Evolutionary conservation across 2,797 vertebrate species (phyloP), one percentile per base, ranked within the genome.

Genomic region (Crypturellus tataupa): DNA sequence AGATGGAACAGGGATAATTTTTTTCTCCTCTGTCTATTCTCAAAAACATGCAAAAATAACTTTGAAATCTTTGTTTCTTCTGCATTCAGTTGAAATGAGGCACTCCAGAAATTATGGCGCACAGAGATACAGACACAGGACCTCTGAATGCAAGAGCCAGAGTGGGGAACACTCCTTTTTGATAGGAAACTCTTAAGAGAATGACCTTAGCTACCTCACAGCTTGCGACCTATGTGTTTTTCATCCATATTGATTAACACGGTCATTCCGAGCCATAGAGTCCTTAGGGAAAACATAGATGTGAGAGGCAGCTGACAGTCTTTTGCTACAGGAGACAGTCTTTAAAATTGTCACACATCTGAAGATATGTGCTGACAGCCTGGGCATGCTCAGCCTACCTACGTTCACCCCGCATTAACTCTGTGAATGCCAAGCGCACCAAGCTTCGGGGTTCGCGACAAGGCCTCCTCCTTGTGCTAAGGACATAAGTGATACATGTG

Each of bases 21-120:
- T 82, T 58, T 35, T 49, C 39, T 51, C 76, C 62, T 75, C 60
- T 31, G 29, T 17, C 25, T 58, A 3, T 49, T 69, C 80, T 65
- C 63, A 42, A 89, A 89, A 31, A 4, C 2, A 40, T 2, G 2
- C 25, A 49, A 94, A 89, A 82, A 58, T 62, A 53, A 62, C n/a
- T 23, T n/a, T 3, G 8, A 82, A 87, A 71, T 17, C 19, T 62
- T 60, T 62, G 35, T 58, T 94, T 83, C 58, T 75, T 58, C 29
- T 89, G 49, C n/a, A 69, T 84, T 92, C 89, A n/a, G n/a, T 42
- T 62, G 51, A 89, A 92, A 76, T 49, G 25, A 65, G 40, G 72
- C 27, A 8, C 12, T 69, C 29, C 17, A 75, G 75, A 55, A 73
- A 64, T 35, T 67, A 64, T 20, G 73, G 56, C 76, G 35, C 39